Conservation (phyloP, 2,888 invertebrate genomes). For the Drosophila affinis region DNA sequence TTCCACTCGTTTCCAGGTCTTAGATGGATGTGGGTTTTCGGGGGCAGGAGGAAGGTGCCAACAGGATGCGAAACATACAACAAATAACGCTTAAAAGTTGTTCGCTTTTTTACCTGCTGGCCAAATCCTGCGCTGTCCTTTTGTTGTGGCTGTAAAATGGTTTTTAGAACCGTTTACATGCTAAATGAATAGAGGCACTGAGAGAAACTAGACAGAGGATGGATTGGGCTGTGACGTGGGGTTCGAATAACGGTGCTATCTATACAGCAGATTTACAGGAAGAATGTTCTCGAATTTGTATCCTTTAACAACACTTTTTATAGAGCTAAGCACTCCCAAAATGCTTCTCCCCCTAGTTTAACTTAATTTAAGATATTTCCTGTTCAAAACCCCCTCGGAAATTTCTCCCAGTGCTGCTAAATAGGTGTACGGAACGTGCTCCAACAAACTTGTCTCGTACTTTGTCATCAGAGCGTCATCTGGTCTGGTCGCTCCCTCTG, state of each 20-base stretch:
- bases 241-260: neutral
- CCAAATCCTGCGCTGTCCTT: conserved; percentile 27
- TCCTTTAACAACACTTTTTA: neutral
- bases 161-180: conserved; percentile 71
- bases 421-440: conserved; percentile 56
- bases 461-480: conserved; percentile 59
- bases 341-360: too few species aligned
- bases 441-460: conserved; percentile 39
- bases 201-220: conserved; percentile 37
- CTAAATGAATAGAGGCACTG: conserved; percentile 64
- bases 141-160: conserved; percentile 68
- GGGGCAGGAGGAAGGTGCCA: conserved; percentile 2
- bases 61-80: conserved; percentile 31
- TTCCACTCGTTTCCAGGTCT: conserved; percentile 13
- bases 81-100: conserved; percentile 52
- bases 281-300: too few species aligned
- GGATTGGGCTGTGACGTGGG: neutral
- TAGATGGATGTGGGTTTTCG: conserved; percentile 7
- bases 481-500: conserved; percentile 23
- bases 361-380: neutral
- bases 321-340: neutral
- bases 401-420: conserved; percentile 53
- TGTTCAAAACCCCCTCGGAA: neutral
- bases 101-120: conserved; percentile 32
- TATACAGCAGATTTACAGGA: neutral